These are phyloP conservation scores for Noturus placidus DNA, from an alignment of 2,113 vertebrate genomes.

Conservation along the genomic window DNA sequence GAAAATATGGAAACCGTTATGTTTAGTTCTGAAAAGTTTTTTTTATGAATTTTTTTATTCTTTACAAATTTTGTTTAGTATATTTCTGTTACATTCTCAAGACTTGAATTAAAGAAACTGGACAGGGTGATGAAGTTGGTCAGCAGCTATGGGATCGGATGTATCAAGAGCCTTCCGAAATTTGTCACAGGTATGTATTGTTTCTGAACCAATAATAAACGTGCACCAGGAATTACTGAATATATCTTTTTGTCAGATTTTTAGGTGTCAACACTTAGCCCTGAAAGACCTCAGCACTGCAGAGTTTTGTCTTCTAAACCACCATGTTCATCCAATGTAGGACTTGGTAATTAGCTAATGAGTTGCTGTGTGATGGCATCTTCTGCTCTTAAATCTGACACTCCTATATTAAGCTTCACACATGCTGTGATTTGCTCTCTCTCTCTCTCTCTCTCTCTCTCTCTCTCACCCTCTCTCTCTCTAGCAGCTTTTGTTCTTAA, in stretches of 20 bases:
- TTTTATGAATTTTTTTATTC: constrained; percentile 49
- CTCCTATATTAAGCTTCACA: not conserved
- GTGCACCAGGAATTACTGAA: constrained; percentile 61
- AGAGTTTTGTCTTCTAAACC: not conserved
- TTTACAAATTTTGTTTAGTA: constrained; percentile 62
- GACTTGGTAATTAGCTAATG: not conserved
- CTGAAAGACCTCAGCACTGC: not conserved
- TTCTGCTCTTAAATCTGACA: not conserved
- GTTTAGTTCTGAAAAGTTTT: constrained; percentile 53
- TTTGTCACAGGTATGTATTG: constrained; percentile 73
- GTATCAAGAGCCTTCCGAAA: constrained; percentile 70
- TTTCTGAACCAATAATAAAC: constrained; percentile 74
- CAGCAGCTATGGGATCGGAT: constrained; percentile 53
- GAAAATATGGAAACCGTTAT: constrained; percentile 62
- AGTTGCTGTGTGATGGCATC: not conserved
- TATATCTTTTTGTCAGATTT: constrained; percentile 14
- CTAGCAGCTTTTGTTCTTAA: not conserved
- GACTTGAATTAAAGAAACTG: constrained; percentile 70
- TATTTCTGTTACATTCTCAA: constrained; percentile 70
- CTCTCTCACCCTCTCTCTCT: not conserved
- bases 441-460: not conserved
- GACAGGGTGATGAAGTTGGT: constrained; percentile 55
- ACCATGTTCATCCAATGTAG: not conserved
- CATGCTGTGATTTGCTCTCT: not conserved
- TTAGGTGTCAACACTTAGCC: not conserved